Percentiles rank a stretch among this genome's conserved stretches.
Conservation (phyloP, 2,888 invertebrate species). For the Petrolisthes manimaculis region DNA sequence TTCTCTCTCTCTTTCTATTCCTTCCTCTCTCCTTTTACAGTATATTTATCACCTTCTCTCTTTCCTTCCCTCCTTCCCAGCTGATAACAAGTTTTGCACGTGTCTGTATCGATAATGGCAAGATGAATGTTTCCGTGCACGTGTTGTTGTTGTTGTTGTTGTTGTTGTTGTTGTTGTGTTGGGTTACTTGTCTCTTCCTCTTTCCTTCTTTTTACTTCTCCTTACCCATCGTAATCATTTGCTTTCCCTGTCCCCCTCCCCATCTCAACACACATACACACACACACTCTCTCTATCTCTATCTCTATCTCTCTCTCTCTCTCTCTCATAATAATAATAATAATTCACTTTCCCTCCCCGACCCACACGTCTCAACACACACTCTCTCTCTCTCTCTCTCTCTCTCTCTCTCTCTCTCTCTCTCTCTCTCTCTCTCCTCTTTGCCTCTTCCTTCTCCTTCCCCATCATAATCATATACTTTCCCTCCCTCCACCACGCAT, state of each 20-base stretch:
- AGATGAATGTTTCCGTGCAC: no score
- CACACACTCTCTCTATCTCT: not conserved
- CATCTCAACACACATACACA: not conserved
- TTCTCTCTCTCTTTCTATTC: no score
- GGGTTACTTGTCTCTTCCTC: not conserved
- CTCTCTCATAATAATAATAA: not conserved
- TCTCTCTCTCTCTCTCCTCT: conserved; percentile 7
- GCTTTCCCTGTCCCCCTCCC: not conserved
- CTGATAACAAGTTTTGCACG: no score
- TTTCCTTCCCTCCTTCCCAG: no score
- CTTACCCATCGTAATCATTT: not conserved
- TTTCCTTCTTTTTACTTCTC: conserved; percentile 6
- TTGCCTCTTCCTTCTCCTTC: not conserved
- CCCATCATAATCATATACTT: not conserved
- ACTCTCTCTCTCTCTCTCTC: not conserved
- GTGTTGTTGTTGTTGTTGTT: no score
- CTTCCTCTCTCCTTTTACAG: no score
- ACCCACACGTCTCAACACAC: not conserved
- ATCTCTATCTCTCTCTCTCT: not conserved
- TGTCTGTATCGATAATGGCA: no score
- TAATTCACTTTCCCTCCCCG: not conserved
- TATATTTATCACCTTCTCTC: no score
- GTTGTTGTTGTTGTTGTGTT: no score
- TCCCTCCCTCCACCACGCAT: not conserved
- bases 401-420: conserved; percentile 24